Conservation (phyloP, 2,888 invertebrate species). For the Mantis religiosa region DNA sequence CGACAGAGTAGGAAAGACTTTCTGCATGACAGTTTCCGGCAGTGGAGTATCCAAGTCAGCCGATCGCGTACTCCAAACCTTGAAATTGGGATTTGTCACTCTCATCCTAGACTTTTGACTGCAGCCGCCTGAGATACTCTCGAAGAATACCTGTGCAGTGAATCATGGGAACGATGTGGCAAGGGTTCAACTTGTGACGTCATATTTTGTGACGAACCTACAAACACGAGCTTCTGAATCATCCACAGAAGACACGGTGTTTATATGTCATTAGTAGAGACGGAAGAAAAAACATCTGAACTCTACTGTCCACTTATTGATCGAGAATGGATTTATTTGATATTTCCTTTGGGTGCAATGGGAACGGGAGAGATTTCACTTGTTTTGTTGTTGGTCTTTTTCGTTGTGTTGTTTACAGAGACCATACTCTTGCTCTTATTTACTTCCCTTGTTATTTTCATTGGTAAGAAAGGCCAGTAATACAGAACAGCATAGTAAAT, state of each 20-base stretch:
- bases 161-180: background rate
- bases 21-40: background rate
- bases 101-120: background rate
- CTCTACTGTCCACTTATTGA: too few species aligned
- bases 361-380: too few species aligned
- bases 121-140: background rate
- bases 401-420: too few species aligned
- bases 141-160: background rate
- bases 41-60: background rate
- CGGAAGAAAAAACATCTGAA: too few species aligned
- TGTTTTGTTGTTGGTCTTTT: too few species aligned
- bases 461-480: too few species aligned
- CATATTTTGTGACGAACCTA: background rate
- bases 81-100: conserved; percentile 17
- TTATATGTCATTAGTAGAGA: too few species aligned
- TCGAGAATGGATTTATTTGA: too few species aligned
- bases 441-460: too few species aligned
- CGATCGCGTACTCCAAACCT: background rate
- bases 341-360: too few species aligned
- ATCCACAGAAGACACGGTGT: background rate
- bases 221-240: background rate
- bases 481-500: too few species aligned
- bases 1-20: background rate
- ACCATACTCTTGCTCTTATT: too few species aligned
- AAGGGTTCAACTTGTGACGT: background rate